Conservation (phyloP, 2,888 invertebrate genomes). For the Aleiodes leptofemur region DNA sequence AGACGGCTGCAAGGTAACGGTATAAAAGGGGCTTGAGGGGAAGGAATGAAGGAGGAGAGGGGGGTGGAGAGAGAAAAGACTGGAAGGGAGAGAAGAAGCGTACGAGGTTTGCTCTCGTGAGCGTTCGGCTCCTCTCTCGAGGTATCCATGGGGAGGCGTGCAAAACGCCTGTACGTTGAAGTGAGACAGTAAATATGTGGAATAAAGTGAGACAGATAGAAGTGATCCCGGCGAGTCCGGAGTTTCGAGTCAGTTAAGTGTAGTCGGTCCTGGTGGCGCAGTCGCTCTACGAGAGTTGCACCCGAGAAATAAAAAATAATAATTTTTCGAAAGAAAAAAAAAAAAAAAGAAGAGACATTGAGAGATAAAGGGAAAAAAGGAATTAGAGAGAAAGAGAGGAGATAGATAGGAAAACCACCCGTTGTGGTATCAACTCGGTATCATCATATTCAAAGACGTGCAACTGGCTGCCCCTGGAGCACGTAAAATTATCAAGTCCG, state of each 20-base stretch:
- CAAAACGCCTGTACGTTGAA: constrained; percentile 19
- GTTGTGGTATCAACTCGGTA: constrained; percentile 57
- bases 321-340: constrained; percentile 44
- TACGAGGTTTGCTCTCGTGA: constrained; percentile 29
- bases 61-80: neutral
- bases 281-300: constrained; percentile 39
- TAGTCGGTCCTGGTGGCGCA: constrained; percentile 39
- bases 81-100: neutral
- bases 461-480: constrained; percentile 23
- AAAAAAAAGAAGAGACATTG: constrained; percentile 42
- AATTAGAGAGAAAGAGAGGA: constrained; percentile 14
- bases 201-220: constrained; percentile 18
- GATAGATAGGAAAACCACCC: constrained; percentile 50
- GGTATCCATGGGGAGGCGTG: constrained; percentile 1
- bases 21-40: neutral
- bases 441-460: constrained; percentile 44
- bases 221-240: constrained; percentile 43
- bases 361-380: constrained; percentile 41
- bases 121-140: constrained; percentile 17
- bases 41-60: constrained; percentile 4
- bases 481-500: neutral
- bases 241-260: constrained; percentile 44
- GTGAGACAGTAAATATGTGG: constrained; percentile 30
- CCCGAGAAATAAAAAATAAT: neutral
- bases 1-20: neutral